phyloP scores from a whole-genome alignment of 1,140 invertebrate species.

The Amphibalanus amphitrite region DNA sequence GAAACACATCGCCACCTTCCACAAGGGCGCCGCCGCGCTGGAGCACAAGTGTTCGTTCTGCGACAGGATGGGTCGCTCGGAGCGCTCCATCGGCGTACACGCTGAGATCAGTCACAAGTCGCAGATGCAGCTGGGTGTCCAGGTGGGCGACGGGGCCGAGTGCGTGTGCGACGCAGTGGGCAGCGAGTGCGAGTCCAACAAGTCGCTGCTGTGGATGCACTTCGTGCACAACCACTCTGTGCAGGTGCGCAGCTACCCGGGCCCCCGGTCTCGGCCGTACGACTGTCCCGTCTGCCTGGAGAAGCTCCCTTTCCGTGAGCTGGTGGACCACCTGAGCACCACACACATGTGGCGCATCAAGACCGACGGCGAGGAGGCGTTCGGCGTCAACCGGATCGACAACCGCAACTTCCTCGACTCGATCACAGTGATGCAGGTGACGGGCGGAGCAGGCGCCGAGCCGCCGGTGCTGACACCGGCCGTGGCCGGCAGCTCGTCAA shows the following conservation, averaged over 20 bases:
- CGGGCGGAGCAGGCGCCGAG: not conserved
- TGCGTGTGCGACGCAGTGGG: not conserved
- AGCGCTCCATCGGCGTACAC: not conserved
- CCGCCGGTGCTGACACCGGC: too few relatives aligned
- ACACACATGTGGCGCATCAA: not conserved
- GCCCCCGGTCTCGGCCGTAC: not conserved
- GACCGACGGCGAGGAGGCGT: not conserved
- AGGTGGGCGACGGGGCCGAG: not conserved
- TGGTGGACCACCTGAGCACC: not conserved
- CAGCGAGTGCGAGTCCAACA: not conserved
- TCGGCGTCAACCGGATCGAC: not conserved
- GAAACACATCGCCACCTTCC: not conserved
- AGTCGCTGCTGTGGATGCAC: not conserved
- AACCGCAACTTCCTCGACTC: not conserved
- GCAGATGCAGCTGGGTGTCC: not conserved
- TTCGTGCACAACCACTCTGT: not conserved
- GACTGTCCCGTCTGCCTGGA: not conserved
- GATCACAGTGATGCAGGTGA: not conserved
- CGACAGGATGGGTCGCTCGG: not conserved
- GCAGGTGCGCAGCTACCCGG: not conserved
- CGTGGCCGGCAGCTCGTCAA: too few relatives aligned
- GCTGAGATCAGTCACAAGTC: not conserved
- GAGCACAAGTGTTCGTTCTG: not conserved
- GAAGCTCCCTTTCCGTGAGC: not conserved
- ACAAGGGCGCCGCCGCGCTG: not conserved